Evolutionary conservation across 2,113 vertebrate genomes (phyloP).

Genomic region (Psephotus haematonotus): DNA sequence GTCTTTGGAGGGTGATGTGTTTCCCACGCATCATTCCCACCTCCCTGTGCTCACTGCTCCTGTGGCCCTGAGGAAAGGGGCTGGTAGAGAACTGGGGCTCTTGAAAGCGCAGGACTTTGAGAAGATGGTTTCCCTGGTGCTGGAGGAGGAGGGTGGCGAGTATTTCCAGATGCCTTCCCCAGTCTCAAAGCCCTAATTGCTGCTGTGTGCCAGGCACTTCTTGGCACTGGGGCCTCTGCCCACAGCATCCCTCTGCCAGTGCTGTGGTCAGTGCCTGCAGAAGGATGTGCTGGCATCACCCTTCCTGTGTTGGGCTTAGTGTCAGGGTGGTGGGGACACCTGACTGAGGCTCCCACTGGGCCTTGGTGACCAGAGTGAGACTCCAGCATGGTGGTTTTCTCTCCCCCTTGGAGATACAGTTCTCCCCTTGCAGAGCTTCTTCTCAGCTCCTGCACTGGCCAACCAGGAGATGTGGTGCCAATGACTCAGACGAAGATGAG

Average conservation of each 20-base stretch:
- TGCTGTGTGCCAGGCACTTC: background rate
- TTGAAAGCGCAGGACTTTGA: background rate
- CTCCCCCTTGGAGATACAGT: accelerated
- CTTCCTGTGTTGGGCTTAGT: background rate
- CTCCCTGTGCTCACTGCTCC: accelerated
- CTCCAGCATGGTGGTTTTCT: accelerated
- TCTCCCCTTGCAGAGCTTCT: background rate
- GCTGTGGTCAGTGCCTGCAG: background rate
- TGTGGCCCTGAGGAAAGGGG: accelerated
- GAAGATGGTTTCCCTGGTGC: background rate
- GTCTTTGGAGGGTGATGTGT: background rate
- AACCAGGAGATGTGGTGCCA: constrained; percentile 46
- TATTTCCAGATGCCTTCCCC: background rate
- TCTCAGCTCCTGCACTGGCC: constrained; percentile 38
- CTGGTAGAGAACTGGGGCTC: background rate
- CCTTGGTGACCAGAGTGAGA: background rate
- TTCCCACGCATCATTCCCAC: background rate
- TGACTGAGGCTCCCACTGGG: background rate
- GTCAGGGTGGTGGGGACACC: background rate
- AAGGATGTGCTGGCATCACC: background rate
- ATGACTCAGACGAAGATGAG: constrained; percentile 71
- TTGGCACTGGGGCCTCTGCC: background rate
- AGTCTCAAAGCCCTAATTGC: background rate
- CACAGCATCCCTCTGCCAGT: accelerated
- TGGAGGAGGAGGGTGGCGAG: background rate